These are phyloP conservation scores for Parnassius smintheus DNA, from an alignment of 2,888 invertebrate genomes.

Conservation along the genomic window DNA sequence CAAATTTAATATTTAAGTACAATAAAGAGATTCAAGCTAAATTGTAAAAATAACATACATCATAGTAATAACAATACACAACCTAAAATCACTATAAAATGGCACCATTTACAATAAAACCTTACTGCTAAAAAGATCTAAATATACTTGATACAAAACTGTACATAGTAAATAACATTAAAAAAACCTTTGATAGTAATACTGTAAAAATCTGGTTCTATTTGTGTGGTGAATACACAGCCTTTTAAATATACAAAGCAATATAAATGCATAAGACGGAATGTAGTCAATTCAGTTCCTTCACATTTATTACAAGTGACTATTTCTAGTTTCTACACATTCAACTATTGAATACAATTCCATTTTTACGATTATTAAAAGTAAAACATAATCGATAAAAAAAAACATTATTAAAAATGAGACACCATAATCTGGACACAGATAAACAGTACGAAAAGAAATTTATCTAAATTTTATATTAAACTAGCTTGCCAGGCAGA, in stretches of 20 bases:
- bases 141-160: constrained; percentile 12
- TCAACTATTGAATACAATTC: background rate
- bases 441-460: too few species aligned
- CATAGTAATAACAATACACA: constrained; percentile 32
- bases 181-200: constrained; percentile 48
- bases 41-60: constrained; percentile 28
- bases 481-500: too few species aligned
- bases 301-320: background rate
- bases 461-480: too few species aligned
- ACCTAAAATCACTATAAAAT: constrained; percentile 33
- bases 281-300: constrained; percentile 32
- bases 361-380: background rate
- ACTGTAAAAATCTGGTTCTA: constrained; percentile 43
- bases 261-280: constrained; percentile 45
- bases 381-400: background rate
- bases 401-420: too few species aligned
- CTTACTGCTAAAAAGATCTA: constrained; percentile 14
- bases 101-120: constrained; percentile 35
- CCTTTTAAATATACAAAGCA: constrained; percentile 32
- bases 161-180: constrained; percentile 49
- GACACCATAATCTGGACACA: too few species aligned
- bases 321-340: background rate
- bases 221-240: constrained; percentile 48
- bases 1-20: constrained; percentile 32
- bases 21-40: constrained; percentile 31